Percentiles rank a stretch among this genome's conserved stretches.
phyloP scores from a whole-genome alignment of 35 echinoderm and acorn worm species.

The Heliocidaris erythrogramma region DNA sequence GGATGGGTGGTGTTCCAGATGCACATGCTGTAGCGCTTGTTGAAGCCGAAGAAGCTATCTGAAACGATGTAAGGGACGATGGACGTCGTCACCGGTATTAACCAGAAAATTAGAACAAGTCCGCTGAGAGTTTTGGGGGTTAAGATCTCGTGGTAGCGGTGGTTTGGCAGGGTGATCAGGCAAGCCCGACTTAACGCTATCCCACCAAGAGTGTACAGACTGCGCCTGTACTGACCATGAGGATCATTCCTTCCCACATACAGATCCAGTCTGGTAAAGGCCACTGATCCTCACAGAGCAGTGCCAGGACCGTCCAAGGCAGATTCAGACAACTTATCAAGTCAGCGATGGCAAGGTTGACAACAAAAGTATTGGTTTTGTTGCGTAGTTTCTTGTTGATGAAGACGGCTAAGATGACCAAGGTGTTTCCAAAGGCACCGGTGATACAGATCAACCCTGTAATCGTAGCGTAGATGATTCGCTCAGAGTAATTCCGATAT shows the following conservation, averaged over 20 bases:
- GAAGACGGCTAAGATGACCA: slow-evolving; percentile 72
- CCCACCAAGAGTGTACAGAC: slow-evolving; percentile 76
- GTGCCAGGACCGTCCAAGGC: slow-evolving; percentile 65
- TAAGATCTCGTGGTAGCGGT: slow-evolving; percentile 57
- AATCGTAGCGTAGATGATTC: slow-evolving; percentile 50
- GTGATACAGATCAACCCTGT: slow-evolving; percentile 48
- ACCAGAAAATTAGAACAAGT: slow-evolving; percentile 60
- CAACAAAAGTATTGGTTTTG: slow-evolving; percentile 75
- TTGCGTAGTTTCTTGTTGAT: slow-evolving; percentile 72
- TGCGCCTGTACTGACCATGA: slow-evolving; percentile 65
- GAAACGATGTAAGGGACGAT: slow-evolving; percentile 60
- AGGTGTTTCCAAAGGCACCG: slow-evolving; percentile 69
- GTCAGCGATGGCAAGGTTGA: slow-evolving; percentile 77
- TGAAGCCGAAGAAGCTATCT: slow-evolving; percentile 68
- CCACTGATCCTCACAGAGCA: slow-evolving; percentile 75
- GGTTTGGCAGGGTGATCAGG: slow-evolving; percentile 64
- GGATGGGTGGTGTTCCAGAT: slow-evolving; percentile 74
- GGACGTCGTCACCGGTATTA: slow-evolving; percentile 61
- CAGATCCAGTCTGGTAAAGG: slow-evolving; percentile 77
- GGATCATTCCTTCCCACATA: slow-evolving; percentile 44
- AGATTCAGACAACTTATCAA: slow-evolving; percentile 77
- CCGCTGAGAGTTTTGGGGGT: slow-evolving; percentile 47
- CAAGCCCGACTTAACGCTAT: slow-evolving; percentile 73
- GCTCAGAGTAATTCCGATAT: slow-evolving; percentile 19
- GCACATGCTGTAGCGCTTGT: slow-evolving; percentile 72